phyloP scores from a whole-genome alignment of 1,140 invertebrate species.

The Neodiprion pinetum region DNA sequence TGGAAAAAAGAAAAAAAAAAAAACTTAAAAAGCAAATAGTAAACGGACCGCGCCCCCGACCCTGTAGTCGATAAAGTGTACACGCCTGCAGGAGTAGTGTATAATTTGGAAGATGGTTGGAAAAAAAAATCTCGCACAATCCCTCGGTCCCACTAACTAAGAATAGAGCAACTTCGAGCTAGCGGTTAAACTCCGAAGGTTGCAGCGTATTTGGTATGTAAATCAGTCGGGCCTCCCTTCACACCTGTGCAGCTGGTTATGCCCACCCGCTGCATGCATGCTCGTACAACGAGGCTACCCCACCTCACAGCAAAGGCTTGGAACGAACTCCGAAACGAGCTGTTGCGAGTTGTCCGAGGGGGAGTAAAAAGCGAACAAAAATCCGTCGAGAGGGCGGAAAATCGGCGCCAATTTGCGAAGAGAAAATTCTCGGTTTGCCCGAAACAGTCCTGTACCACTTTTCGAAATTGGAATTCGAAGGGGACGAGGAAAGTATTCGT shows the following conservation, averaged over 20 bases:
- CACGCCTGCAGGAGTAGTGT: not conserved
- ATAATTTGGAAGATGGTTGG: too few species aligned
- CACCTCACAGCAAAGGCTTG: not conserved
- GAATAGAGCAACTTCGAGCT: conserved; percentile 32
- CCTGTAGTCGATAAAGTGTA: too few species aligned
- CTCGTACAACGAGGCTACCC: not conserved
- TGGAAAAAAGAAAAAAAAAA: too few species aligned
- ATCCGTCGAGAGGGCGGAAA: not conserved
- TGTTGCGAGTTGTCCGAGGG: too few species aligned
- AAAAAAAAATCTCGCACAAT: not conserved
- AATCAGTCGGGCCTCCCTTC: conserved; percentile 42
- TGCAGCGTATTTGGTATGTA: conserved; percentile 37
- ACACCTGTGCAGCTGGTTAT: conserved; percentile 17
- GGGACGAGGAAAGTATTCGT: too few species aligned
- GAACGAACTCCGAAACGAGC: not conserved
- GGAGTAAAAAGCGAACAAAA: not conserved
- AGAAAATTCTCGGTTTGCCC: too few species aligned
- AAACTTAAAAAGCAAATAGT: too few species aligned
- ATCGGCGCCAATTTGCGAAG: too few species aligned
- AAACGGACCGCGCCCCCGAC: too few species aligned
- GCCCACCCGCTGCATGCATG: not conserved
- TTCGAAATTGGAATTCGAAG: too few species aligned
- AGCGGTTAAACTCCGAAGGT: conserved; percentile 13
- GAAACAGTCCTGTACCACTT: too few species aligned
- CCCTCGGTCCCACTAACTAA: not conserved